Evolutionary conservation across 1,140 invertebrate genomes (phyloP), one percentile per base, ranked within the genome.

Genomic region (Agrilus planipennis): DNA sequence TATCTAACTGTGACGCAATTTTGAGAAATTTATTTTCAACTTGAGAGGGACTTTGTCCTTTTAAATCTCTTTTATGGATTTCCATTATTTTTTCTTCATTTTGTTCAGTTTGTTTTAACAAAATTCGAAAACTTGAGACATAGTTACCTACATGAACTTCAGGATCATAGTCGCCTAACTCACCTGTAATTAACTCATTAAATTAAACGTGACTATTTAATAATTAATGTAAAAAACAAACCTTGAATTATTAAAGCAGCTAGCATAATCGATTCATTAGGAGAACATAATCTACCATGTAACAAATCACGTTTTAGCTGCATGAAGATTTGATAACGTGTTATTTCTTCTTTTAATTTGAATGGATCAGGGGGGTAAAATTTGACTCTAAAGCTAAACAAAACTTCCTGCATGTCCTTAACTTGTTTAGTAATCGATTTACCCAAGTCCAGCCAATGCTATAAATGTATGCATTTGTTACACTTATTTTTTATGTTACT

Each of bases 371-470:
- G 84, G 6, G 90, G 90, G 62, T 94, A 95, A 61, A 91, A 95
- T 65, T 94, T 93, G 25, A 94, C 84, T 34, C 90, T 79, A 62
- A 95, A 87, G 58, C 88, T 90, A 61, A 95, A 89, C 19, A 91
- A 60, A 53, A 91, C 81, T 36, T 85, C 83, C 51, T 84, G 79
- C 57, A 87, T 73, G 63, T 89, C 88, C 84, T 92, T 94, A 20
- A 95, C 79, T 76, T 96, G 91, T 64, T 92, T 95, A 46, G 86
- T 71, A 53, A 95, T 87, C 35, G 88, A 80, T 69, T 93, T 93
- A 32, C 84, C 81, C 56, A 91, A 73, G 70, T 97, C 92, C 54
- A 97, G 65, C 92, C 92, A 97, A 67, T 94, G 90, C 91, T 95
- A 69, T 49, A 80, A 78, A 69, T 70, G 44, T 37, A 34, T 20